Evolutionary conservation across 2,888 invertebrate genomes (phyloP), one percentile per base, ranked within the genome.

Genomic region (Orthosia gracilis): DNA sequence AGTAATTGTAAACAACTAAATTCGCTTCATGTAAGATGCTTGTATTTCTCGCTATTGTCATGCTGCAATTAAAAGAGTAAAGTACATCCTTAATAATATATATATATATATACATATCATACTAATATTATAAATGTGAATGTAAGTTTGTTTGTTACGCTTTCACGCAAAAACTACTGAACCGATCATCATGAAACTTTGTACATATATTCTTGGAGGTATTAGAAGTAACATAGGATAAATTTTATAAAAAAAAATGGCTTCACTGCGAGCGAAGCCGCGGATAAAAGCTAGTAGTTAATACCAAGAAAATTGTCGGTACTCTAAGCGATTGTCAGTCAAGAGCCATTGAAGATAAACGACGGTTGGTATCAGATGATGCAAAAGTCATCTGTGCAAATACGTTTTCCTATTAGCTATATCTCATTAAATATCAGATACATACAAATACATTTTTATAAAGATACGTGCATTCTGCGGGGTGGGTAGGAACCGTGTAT

Each of bases 341-440:
- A 75, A 77, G 76, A 58, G 72, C 63, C 62, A 81, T 89, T 87
- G 80, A 86, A 90, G 86, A 89, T 83, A 83, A 87, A 89, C 78
- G 84, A 78, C 68, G 65, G 79, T 82, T 81, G 73, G 73, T 76
- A 78, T 82, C 81, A 79, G 75, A 85, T 83, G 85, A 84, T 78
- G 81, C 83, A 87, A 87, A 72, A 78, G 68, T 65, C 69, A 78
- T 62, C 77, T 64, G 58, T 82, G 57, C 57, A 67, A 83, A 69
- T 62, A 68, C 49, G 63, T 76, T 59, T 71, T 73, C 58, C 54
- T 66, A 40, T 55, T 69, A 71, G 54, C 64, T 50, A 55, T 61
- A 72, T 72, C 50, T 73, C 75, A 73, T 54, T 82, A 55, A 78
- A 78, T 78, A 73, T 71, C 71, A 59, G 26, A 65, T 40, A 59